Percentiles rank a stretch among this genome's conserved stretches.
phyloP scores from a whole-genome alignment of 1,140 invertebrate species.

The Drosophila bipectinata region DNA sequence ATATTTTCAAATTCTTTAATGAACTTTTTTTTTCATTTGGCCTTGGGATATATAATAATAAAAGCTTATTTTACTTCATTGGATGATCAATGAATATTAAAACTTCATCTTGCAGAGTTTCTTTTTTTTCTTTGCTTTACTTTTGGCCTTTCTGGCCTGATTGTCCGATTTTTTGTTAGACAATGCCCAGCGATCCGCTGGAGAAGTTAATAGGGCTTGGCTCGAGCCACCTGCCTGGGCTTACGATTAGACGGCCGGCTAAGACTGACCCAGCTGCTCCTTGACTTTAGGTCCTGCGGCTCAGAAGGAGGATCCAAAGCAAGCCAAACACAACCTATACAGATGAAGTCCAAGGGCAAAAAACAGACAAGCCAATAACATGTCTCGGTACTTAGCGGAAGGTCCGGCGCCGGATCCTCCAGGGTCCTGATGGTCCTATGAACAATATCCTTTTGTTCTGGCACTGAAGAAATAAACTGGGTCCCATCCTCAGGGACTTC shows the following conservation, averaged over 20 bases:
- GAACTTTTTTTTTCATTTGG: slow-evolving; percentile 2
- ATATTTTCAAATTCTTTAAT: slow-evolving; percentile 4
- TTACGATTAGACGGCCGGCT: slow-evolving; percentile 26
- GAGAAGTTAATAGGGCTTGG: slow-evolving; percentile 27
- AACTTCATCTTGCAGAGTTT: not conserved
- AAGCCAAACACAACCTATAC: not conserved
- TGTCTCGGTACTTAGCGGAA: slow-evolving; percentile 61
- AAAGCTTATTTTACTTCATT: slow-evolving; percentile 12
- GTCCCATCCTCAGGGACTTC: not conserved
- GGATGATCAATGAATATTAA: slow-evolving; percentile 44
- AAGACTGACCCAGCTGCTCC: slow-evolving; percentile 38
- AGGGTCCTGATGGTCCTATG: not conserved
- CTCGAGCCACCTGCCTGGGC: slow-evolving; percentile 49
- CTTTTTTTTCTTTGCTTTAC: slow-evolving; percentile 8
- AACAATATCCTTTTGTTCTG: not conserved
- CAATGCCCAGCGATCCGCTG: slow-evolving; percentile 9
- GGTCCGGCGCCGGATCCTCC: slow-evolving; percentile 11
- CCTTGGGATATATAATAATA: slow-evolving; percentile 28
- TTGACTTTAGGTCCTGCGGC: slow-evolving; percentile 29
- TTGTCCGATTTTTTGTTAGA: slow-evolving; percentile 11
- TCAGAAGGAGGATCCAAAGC: slow-evolving; percentile 24
- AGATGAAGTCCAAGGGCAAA: slow-evolving; percentile 10
- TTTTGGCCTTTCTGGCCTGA: not conserved
- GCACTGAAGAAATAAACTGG: not conserved
- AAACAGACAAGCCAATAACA: slow-evolving; percentile 39